Percentiles rank a stretch among this genome's conserved stretches.
phyloP scores from a whole-genome alignment of 2,797 vertebrate species.

The Enteromius viviparus region DNA sequence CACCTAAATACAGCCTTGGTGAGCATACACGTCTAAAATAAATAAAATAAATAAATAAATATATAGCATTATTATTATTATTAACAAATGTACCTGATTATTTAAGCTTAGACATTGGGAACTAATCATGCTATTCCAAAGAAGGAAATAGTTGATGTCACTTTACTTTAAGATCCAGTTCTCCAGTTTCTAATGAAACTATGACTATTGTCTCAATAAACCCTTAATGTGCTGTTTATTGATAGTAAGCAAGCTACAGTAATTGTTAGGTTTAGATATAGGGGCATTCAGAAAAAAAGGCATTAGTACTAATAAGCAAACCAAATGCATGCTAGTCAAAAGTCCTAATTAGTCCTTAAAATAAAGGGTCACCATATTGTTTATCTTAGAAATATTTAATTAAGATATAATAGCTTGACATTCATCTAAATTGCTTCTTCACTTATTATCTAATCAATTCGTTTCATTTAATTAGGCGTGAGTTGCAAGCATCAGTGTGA shows the following conservation, averaged over 20 bases:
- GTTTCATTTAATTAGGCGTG: not conserved
- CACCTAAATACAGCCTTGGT: no score
- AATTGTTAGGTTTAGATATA: no score
- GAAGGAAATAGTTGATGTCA: not conserved
- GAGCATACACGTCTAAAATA: not conserved
- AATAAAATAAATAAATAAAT: no score
- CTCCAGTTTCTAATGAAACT: not conserved
- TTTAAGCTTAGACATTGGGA: not conserved
- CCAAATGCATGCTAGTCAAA: not conserved
- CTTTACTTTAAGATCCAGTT: not conserved
- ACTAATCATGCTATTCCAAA: not conserved
- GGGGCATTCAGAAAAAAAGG: not conserved
- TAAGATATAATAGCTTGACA: not conserved
- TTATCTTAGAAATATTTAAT: not conserved
- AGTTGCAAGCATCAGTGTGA: not conserved
- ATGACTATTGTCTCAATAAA: not conserved
- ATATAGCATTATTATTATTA: not conserved
- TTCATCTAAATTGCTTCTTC: not conserved
- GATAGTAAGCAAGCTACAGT: no score
- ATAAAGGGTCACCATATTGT: not conserved
- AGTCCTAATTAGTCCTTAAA: not conserved
- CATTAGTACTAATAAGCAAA: not conserved
- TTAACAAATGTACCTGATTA: not conserved
- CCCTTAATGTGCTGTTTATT: no score
- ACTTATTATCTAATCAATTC: not conserved